Evolutionary conservation across 2,888 invertebrate genomes (phyloP).

Genomic region (Tetheella fluctuosa): DNA sequence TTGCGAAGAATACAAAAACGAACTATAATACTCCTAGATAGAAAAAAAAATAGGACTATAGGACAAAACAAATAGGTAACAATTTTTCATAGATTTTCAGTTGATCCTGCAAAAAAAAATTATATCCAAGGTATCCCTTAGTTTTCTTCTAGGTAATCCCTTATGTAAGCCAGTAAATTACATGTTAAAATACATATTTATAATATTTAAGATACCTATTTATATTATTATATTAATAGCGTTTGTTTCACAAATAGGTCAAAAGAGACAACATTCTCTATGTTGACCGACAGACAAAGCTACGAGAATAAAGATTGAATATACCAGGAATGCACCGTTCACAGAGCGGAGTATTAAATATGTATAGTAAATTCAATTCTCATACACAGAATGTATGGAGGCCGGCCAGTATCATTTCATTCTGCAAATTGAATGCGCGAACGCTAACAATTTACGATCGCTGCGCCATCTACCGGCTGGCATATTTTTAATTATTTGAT

Average conservation of each 20-base stretch:
- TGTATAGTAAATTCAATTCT: slow-evolving; percentile 40
- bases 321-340: slow-evolving; percentile 6
- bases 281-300: background rate
- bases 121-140: no score
- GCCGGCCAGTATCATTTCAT: slow-evolving; percentile 54
- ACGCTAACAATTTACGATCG: slow-evolving; percentile 59
- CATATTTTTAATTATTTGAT: slow-evolving; percentile 82
- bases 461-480: slow-evolving; percentile 58
- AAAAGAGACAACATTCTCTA: background rate
- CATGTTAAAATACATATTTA: no score
- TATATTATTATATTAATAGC: no score
- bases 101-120: no score
- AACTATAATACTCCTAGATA: no score
- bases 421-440: slow-evolving; percentile 72
- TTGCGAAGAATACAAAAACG: no score
- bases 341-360: slow-evolving; percentile 10
- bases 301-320: background rate
- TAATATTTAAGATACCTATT: no score
- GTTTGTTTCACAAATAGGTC: background rate
- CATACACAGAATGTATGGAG: slow-evolving; percentile 48
- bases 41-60: no score
- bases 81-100: no score
- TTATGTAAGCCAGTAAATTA: no score
- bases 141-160: no score
- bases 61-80: no score